phyloP scores from a whole-genome alignment of 1,140 invertebrate genomes.

The Drosophila sp. region DNA sequence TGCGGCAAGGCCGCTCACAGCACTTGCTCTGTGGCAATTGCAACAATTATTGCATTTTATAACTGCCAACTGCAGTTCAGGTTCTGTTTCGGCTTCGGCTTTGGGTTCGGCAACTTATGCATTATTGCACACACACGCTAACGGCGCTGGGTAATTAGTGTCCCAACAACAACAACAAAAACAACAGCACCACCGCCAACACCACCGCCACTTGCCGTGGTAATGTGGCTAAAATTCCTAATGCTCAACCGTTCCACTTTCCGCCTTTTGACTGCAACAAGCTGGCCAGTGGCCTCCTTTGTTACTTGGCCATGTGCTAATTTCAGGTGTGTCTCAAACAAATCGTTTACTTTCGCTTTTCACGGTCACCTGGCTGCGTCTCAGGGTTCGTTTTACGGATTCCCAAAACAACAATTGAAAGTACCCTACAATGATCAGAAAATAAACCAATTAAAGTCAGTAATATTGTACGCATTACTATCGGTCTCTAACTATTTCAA shows the following conservation, averaged over 20 bases:
- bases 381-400: conserved; percentile 31
- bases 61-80: conserved; percentile 49
- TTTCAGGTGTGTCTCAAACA: conserved; percentile 53
- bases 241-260: conserved; percentile 17
- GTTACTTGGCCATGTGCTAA: not conserved
- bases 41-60: conserved; percentile 77
- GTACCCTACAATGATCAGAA: not conserved
- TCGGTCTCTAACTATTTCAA: too few relatives aligned
- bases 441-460: too few relatives aligned
- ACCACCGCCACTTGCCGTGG: conserved; percentile 27
- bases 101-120: conserved; percentile 52
- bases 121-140: conserved; percentile 64
- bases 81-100: conserved; percentile 1
- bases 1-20: conserved; percentile 28
- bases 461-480: too few relatives aligned
- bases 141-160: conserved; percentile 53
- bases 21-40: conserved; percentile 48
- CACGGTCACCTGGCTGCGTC: conserved; percentile 21
- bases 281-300: conserved; percentile 8
- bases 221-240: conserved; percentile 31
- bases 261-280: conserved; percentile 18
- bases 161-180: conserved; percentile 37
- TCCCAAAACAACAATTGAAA: not conserved
- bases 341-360: conserved; percentile 66
- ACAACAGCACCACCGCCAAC: conserved; percentile 36